Conservation (phyloP, 1,140 invertebrate genomes). For the Tyrophagus putrescentiae region DNA sequence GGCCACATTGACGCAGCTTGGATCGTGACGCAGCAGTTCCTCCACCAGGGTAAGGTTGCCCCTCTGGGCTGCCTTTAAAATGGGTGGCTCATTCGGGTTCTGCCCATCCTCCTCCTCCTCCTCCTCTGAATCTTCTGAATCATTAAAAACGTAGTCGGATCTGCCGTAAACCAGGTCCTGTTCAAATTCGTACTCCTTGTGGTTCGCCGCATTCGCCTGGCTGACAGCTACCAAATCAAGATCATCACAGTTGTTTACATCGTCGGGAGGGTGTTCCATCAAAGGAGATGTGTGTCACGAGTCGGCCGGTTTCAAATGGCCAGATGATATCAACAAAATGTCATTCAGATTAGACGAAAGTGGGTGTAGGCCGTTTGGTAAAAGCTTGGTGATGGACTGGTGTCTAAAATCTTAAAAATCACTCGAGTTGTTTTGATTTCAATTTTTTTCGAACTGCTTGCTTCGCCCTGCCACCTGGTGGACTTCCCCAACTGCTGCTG, state of each 20-base stretch:
- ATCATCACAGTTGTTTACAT: neutral
- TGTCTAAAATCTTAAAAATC: too few relatives aligned
- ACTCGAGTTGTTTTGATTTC: too few relatives aligned
- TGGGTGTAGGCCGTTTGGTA: too few relatives aligned
- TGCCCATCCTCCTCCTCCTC: neutral
- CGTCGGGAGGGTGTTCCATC: too few relatives aligned
- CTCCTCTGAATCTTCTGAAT: neutral
- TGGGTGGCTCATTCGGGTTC: conserved; percentile 22
- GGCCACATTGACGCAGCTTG: conserved; percentile 45
- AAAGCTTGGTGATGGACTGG: too few relatives aligned
- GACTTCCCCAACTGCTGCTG: too few relatives aligned
- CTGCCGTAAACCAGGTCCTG: neutral
- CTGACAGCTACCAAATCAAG: neutral
- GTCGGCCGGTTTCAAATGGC: too few relatives aligned
- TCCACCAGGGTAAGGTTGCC: conserved; percentile 51
- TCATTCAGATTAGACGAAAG: too few relatives aligned
- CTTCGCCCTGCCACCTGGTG: too few relatives aligned
- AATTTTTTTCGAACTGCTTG: too few relatives aligned
- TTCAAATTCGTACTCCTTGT: neutral
- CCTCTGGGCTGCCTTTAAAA: conserved; percentile 67
- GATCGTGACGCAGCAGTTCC: conserved; percentile 45
- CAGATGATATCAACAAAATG: too few relatives aligned
- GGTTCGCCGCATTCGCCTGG: neutral
- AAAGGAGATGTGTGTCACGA: too few relatives aligned
- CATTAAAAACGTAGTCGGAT: neutral